Evolutionary conservation across 2,797 vertebrate species (phyloP).

Genomic region (Remorina albescens): DNA sequence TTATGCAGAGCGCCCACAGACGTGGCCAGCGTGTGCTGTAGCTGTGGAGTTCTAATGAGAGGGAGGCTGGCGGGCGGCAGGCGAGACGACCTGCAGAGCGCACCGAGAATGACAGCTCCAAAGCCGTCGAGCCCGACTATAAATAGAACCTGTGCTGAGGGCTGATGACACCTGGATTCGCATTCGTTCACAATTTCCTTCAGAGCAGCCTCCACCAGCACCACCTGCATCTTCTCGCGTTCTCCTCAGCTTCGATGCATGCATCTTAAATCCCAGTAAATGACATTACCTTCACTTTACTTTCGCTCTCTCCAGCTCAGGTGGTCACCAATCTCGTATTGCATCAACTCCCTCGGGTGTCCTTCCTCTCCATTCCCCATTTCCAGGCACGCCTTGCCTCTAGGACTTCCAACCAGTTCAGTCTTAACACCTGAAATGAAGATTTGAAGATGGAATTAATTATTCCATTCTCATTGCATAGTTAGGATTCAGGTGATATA

Average conservation of each 20-base stretch:
- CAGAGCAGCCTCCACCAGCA: slow-evolving; percentile 34
- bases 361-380: background rate
- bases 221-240: slow-evolving; percentile 2
- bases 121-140: slow-evolving; percentile 59
- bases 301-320: slow-evolving; percentile 12
- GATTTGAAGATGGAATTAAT: background rate
- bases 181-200: slow-evolving; percentile 39
- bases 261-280: slow-evolving; percentile 7
- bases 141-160: slow-evolving; percentile 66
- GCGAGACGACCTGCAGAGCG: slow-evolving; percentile 54
- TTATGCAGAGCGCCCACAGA: slow-evolving; percentile 60
- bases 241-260: slow-evolving; percentile 1
- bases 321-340: background rate
- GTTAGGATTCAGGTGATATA: background rate
- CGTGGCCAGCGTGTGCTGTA: slow-evolving; percentile 27
- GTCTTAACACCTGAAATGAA: background rate
- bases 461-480: background rate
- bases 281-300: background rate
- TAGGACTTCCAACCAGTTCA: background rate
- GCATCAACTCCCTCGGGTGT: background rate
- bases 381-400: slow-evolving; percentile 1
- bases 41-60: slow-evolving; percentile 70
- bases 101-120: slow-evolving; percentile 58
- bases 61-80: slow-evolving; percentile 48
- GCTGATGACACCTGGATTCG: slow-evolving; percentile 67